Evolutionary conservation across 2,113 vertebrate species (phyloP), one percentile per base, ranked within the genome.

Genomic region (Sardina pilchardus): DNA sequence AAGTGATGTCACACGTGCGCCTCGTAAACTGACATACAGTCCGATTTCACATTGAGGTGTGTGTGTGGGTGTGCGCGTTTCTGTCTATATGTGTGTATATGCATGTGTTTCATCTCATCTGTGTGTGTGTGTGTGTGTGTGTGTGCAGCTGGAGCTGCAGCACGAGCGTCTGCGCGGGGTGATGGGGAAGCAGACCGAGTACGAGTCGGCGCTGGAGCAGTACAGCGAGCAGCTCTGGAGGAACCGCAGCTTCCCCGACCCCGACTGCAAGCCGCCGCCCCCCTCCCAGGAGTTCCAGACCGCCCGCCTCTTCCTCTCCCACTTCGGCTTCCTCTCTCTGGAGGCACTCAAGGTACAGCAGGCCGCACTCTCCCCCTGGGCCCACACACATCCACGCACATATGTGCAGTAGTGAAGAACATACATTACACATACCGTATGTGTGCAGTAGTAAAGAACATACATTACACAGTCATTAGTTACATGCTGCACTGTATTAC

Each of bases 281-380:
- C 95, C 96, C 0, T 95, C 96, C 0, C 95, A 96, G 92, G 94
- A 96, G 87, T 97, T 98, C 92, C 97, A 98, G 90, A 97, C 96
- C 0, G 96, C 97, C 0, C 96, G 97, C 81, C 95, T 98, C 44
- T 96, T 99, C 92, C 95, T 99, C 84, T 99, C 97, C 9, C 96
- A 99, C 91, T 96, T 99, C 0, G 97, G 97, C n/a, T 97, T 99
- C 92, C 95, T 99, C 85, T 99, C 97, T 0, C 92, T 97, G 82
- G 97, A 97, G 90, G 97, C 97, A 17, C 83, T 97, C 90, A 97
- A 97, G 96, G 97, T 97, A 95, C 10, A 4, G 43, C 36, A 84
- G 21, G 21, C 17, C 30, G n/a, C n/a, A n/a, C n/a, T n/a, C n/a
- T n/a, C n/a, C n/a, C n/a, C n/a, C n/a, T n/a, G n/a, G n/a, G n/a